phyloP scores from a whole-genome alignment of 1,140 invertebrate species.

The Magallana ariakensis region DNA sequence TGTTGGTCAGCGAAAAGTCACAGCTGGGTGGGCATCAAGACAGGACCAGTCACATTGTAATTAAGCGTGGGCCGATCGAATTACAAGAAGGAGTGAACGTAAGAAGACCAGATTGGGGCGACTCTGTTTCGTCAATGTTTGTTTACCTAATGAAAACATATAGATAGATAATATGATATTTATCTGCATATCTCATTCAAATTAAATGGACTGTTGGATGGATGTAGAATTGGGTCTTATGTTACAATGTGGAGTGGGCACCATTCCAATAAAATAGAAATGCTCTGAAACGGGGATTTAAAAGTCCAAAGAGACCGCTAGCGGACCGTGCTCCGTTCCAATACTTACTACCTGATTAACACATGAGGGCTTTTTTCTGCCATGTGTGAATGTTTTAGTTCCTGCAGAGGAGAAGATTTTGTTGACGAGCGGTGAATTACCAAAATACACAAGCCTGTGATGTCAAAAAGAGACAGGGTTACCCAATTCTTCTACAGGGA shows the following conservation, averaged over 20 bases:
- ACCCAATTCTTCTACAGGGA: not conserved
- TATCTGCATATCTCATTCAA: slow-evolving; percentile 20
- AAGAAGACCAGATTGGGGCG: not conserved
- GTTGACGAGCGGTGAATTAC: not conserved
- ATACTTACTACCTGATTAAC: slow-evolving; percentile 29
- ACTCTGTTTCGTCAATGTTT: slow-evolving; percentile 8
- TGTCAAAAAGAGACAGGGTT: not conserved
- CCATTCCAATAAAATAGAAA: not conserved
- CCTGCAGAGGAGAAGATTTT: not conserved
- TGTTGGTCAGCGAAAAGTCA: not conserved
- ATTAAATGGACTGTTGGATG: slow-evolving; percentile 5
- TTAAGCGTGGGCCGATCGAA: not conserved
- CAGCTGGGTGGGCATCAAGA: not conserved
- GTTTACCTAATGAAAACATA: slow-evolving; percentile 37
- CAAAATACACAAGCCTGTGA: not conserved
- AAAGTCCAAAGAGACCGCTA: not conserved
- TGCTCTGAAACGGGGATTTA: not conserved
- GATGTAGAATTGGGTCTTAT: slow-evolving; percentile 27
- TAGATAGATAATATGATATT: slow-evolving; percentile 34
- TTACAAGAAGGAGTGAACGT: slow-evolving; percentile 15
- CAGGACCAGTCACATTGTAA: not conserved
- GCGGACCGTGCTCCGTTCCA: not conserved
- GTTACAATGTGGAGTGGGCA: slow-evolving; percentile 23
- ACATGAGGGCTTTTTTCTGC: slow-evolving; percentile 23
- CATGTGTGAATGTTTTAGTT: slow-evolving; percentile 20